Base-by-base conservation (phyloP, 2,888 invertebrate species). In the Piscicola geometra region DNA sequence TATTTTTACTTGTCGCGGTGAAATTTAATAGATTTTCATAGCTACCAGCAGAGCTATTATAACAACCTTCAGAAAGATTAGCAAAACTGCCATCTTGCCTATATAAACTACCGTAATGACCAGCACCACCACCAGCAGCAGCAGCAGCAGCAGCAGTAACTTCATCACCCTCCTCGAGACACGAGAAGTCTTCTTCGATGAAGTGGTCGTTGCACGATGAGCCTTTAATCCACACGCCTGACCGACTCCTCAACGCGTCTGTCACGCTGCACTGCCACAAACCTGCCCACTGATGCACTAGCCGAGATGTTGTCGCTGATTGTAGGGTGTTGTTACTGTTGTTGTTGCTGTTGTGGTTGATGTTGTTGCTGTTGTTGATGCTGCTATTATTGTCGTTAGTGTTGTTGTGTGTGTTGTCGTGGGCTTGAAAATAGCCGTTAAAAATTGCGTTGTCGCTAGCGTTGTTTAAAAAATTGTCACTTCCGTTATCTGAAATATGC, bases 121-220 rank as follows among this genome's bases (percentile, higher is more conserved):
- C 15, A 5, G 15, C 5, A 41, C 41, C 15, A 15, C 41, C 41
- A 41, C 15, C 5, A 15, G 9, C 41, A 9, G n/a, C n/a, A n/a
- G n/a, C n/a, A n/a, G n/a, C n/a, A n/a, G n/a, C n/a, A n/a, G n/a
- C n/a, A n/a, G n/a, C n/a, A n/a, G n/a, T n/a, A n/a, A n/a, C 41
- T 5, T 41, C 50, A 35, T 73, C 73, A 64, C 64, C 73, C 28
- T 33, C 64, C 25, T 64, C 72, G 3, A 50, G 21, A n/a, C 32
- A n/a, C 28, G 73, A 47, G 33, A 73, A 73, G 73, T 73, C 56
- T 25, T 73, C 73, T 73, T 73, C 73, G 21, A 73, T 73, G 60
- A 73, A 73, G 35, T 56, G 21, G 25, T 73, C 73, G 25, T 52
- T 60, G 28, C 52, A n/a, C 33, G 21, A 32, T 18, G 64, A 33